These are phyloP conservation scores for Drosophila azteca DNA, from an alignment of 1,140 invertebrate genomes.

Conservation along the genomic window DNA sequence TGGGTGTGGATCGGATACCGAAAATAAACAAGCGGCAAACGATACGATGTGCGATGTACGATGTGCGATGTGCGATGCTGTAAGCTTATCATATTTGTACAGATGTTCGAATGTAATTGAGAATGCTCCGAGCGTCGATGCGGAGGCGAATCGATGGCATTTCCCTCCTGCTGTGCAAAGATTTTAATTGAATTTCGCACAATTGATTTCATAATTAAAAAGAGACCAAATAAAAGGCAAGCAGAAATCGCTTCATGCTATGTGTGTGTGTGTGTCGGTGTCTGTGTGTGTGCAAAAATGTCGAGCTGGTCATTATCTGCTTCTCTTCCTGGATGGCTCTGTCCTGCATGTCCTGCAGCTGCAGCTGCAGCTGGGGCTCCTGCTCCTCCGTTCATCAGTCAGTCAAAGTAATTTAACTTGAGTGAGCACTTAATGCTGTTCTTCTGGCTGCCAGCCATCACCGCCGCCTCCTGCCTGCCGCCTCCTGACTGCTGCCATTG, in stretches of 20 bases:
- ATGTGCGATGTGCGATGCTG: not conserved
- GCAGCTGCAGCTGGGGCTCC: not conserved
- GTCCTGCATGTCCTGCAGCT: not conserved
- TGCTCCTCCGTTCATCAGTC: conserved; percentile 18
- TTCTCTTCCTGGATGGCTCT: not conserved
- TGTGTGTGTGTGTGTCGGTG: no score
- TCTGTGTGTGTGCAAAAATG: conserved; percentile 26
- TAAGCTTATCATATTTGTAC: conserved; percentile 30
- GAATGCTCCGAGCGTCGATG: conserved; percentile 9
- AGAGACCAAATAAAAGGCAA: not conserved
- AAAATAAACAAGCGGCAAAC: conserved; percentile 39
- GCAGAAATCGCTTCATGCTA: conserved; percentile 19
- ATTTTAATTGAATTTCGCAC: conserved; percentile 59
- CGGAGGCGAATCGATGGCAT: not conserved
- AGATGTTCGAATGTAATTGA: conserved; percentile 54
- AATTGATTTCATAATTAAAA: conserved; percentile 68
- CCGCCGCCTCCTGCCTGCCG: conserved; percentile 1
- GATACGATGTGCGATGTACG: not conserved
- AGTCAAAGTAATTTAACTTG: conserved; percentile 77
- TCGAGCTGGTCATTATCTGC: conserved; percentile 62
- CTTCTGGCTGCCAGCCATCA: conserved; percentile 23
- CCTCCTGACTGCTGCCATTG: conserved; percentile 19
- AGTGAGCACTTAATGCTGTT: conserved; percentile 69
- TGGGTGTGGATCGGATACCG: conserved; percentile 1
- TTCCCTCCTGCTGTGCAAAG: conserved; percentile 4